Evolutionary conservation across 2,888 invertebrate genomes (phyloP).

Genomic region (Teleiodes luculella): DNA sequence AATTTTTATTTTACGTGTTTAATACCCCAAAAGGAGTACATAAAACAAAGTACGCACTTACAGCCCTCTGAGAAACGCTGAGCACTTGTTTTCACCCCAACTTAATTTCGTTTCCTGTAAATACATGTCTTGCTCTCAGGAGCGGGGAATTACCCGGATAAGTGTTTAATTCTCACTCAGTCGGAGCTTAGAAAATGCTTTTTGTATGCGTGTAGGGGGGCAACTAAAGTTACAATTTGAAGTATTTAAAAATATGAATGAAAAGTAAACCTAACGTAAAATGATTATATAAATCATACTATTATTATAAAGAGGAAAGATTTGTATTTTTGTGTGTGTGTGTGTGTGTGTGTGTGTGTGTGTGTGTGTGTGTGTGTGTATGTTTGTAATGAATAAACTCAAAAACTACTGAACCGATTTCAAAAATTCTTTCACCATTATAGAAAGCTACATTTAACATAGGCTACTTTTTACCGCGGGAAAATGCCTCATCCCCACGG

Average conservation of each 20-base stretch:
- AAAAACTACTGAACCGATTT: too few species aligned
- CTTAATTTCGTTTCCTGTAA: slow-evolving; percentile 23
- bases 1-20: background rate
- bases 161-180: slow-evolving; percentile 20
- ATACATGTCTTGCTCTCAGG: slow-evolving; percentile 14
- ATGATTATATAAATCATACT: too few species aligned
- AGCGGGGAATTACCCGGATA: slow-evolving; percentile 19
- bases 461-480: too few species aligned
- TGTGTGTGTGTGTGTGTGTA: too few species aligned
- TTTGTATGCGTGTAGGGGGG: background rate
- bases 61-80: slow-evolving; percentile 6
- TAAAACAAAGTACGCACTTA: slow-evolving; percentile 11
- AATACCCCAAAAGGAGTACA: slow-evolving; percentile 1
- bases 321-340: too few species aligned
- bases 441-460: too few species aligned
- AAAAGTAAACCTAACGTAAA: too few species aligned
- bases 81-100: slow-evolving; percentile 18
- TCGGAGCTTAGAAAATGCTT: slow-evolving; percentile 5
- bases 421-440: too few species aligned
- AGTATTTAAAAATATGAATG: background rate
- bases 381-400: too few species aligned
- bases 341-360: too few species aligned
- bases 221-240: background rate
- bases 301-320: too few species aligned
- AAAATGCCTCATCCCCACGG: too few species aligned